Base-by-base conservation (phyloP, 2,113 vertebrate genomes). In the Monopterus albus region DNA sequence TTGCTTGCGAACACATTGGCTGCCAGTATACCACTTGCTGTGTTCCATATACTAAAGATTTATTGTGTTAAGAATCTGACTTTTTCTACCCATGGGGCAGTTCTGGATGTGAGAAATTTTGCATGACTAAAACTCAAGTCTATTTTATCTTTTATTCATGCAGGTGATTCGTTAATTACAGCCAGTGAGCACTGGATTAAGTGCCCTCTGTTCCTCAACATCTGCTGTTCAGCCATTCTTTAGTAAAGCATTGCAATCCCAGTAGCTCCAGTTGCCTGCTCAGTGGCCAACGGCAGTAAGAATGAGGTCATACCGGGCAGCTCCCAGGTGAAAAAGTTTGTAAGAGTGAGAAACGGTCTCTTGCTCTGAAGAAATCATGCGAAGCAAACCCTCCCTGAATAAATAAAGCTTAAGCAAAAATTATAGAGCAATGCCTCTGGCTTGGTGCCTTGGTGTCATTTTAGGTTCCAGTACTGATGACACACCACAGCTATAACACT, bases 311-410 rank as follows among this genome's bases (percentile, higher is more conserved):
- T 0, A n/a, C 45, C 0, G 4, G 33, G 58, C 58, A 39, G 15
- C 45, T 72, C 66, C 72, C 56, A 28, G 51, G 60, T 67, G 64
- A 40, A 28, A 49, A 18, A 5, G 6, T 36, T 12, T 49, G 40
- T 10, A 14, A 7, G 21, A 31, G 29, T 17, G 5, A 45, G 23
- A 33, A 38, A 36, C 10, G 1, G 18, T 12, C 40, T 64, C 46
- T 31, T 12, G 28, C 29, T 28, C 42, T 26, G 4, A 45, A 36
- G 28, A 51, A 51, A 29, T 51, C 7, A 3, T 42, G 4, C 18
- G 2, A 43, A 39, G 45, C 14, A 43, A 72, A 26, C 21, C 10
- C 29, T 21, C 40, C n/a, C 33, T 18, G 3, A 14, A 70, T n/a
- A 28, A 63, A 15, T 18, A 33, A 53, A 51, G 69, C 17, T 74